Evolutionary conservation across 2,797 vertebrate genomes (phyloP), one percentile per base, ranked within the genome.

Genomic region (Chiroxiphia lanceolata): DNA sequence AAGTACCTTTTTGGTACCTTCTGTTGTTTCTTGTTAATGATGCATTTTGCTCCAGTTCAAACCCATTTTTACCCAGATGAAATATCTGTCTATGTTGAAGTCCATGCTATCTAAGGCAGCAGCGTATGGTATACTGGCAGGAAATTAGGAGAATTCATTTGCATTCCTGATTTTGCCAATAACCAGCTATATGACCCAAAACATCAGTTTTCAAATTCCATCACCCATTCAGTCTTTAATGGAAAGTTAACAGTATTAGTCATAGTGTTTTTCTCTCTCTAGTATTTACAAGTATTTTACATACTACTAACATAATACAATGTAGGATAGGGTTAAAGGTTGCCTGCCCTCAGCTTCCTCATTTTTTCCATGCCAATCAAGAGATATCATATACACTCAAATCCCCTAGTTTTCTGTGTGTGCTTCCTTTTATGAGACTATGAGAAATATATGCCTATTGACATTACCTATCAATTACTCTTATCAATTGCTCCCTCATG

Each of bases 401-500:
- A 83, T 70, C 6, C 11, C 10, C 7, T 11, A 31, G 23, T 21
- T 57, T 92, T 75, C 27, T 74, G 3, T 10, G 15, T 18, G 5
- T 11, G 3, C 25, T 45, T 74, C 77, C 17, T 51, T 87, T 51
- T 45, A 36, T 48, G 12, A 76, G 51, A 40, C 27, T 64, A 57
- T 10, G 31, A 84, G 38, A 84, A 63, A 27, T 48, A 63, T 70
- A 53, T 23, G 34, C 8, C 36, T 79, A 33, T 14, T 81, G 53
- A 78, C 4, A 10, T 36, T 78, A 72, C 15, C 33, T 81, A 36
- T 61, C n/a, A n/a, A n/a, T n/a, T n/a, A n/a, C 50, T 95, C 65
- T 94, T 94, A 92, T 75, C 84, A 91, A 79, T 72, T 96, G 94
- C 91, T 97, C 94, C 89, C 94, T 97, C 92, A 89, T 91, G 89